These are phyloP conservation scores for Drosophila kikkawai DNA, from an alignment of 1,140 invertebrate genomes.

Conservation along the genomic window DNA sequence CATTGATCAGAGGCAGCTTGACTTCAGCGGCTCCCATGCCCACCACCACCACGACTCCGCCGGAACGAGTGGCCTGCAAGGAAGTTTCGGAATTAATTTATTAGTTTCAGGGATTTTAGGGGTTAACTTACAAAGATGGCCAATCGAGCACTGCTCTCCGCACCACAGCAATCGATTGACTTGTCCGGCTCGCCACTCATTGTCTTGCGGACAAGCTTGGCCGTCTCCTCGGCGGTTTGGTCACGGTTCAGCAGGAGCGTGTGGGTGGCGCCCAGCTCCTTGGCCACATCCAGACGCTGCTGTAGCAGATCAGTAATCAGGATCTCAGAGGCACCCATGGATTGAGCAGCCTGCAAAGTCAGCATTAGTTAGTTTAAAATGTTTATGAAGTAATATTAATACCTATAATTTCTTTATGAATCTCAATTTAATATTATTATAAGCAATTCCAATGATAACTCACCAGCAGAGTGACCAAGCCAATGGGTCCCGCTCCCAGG, in stretches of 20 bases:
- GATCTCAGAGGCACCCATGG: slow-evolving; percentile 94
- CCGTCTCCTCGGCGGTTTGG: slow-evolving; percentile 87
- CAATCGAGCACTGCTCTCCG: slow-evolving; percentile 90
- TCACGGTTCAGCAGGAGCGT: slow-evolving; percentile 88
- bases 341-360: slow-evolving; percentile 88
- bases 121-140: slow-evolving; percentile 86
- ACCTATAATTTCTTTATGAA: not conserved
- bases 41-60: slow-evolving; percentile 93
- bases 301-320: slow-evolving; percentile 93
- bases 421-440: not conserved
- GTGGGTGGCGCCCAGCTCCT: slow-evolving; percentile 92
- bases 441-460: not conserved
- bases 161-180: slow-evolving; percentile 95
- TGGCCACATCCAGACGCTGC: slow-evolving; percentile 91
- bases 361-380: not conserved
- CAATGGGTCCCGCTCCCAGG: slow-evolving; percentile 96
- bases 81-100: not conserved
- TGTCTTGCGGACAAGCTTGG: slow-evolving; percentile 87
- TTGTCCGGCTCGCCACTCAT: slow-evolving; percentile 90
- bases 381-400: not conserved
- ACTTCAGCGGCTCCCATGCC: slow-evolving; percentile 93
- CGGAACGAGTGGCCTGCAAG: slow-evolving; percentile 91
- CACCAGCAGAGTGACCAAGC: slow-evolving; percentile 92
- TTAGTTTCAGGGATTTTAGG: not conserved
- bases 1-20: slow-evolving; percentile 92